These are phyloP conservation scores for Xestoiulus laeticollis DNA, from an alignment of 2,888 invertebrate species.

Conservation along the genomic window DNA sequence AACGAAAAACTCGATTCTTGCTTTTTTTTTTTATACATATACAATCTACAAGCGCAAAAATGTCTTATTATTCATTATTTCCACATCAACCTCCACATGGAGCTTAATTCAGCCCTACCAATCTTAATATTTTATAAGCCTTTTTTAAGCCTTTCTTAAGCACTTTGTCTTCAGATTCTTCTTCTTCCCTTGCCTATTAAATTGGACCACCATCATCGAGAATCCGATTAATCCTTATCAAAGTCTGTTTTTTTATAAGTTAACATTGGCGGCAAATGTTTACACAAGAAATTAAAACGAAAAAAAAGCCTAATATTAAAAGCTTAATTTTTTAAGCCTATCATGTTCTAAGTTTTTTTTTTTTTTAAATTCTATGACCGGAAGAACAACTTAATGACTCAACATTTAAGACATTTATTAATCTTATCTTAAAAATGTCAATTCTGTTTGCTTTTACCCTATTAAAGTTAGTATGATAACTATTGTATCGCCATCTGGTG, in stretches of 20 bases:
- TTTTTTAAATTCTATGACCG: not conserved
- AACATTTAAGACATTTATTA: not conserved
- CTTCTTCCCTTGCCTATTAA: not conserved
- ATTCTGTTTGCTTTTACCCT: not conserved
- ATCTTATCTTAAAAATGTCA: slow-evolving; percentile 5
- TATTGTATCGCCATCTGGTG: not conserved
- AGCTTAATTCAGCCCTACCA: too few species aligned
- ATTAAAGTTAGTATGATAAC: not conserved
- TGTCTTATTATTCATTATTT: too few species aligned
- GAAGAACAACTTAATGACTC: not conserved
- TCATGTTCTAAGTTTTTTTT: not conserved
- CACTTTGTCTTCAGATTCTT: too few species aligned
- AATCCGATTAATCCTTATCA: not conserved
- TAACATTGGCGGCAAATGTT: slow-evolving; percentile 1
- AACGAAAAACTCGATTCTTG: too few species aligned
- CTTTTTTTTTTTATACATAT: too few species aligned
- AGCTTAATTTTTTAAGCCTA: not conserved
- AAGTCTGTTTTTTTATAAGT: not conserved
- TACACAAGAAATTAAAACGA: not conserved
- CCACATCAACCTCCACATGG: too few species aligned
- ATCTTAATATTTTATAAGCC: too few species aligned
- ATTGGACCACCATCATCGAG: not conserved
- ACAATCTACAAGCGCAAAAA: too few species aligned
- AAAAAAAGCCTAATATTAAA: not conserved
- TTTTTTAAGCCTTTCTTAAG: too few species aligned